Base-by-base conservation (phyloP, 2,888 invertebrate genomes). In the Drosophila infuscata region DNA sequence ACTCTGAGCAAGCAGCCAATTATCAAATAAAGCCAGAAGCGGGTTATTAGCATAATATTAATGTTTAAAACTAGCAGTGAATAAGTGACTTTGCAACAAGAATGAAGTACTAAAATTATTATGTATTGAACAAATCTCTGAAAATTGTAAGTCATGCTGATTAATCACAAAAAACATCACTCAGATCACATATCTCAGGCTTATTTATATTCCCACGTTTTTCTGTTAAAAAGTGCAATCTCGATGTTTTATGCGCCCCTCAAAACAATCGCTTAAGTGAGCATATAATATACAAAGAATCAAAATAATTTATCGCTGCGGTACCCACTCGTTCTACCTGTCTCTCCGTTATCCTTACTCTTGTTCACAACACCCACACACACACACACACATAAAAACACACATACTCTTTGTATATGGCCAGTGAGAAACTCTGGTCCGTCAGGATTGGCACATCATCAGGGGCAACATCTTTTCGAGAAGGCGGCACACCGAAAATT, bases 381-480 rank as follows among this genome's bases (percentile, higher is more conserved):
- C 33, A n/a, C 41, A 38, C 38, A 17, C 25, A 32, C 43, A 38
- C 33, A n/a, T 35, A 38, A 33, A 33, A 36, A 30, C 25, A 41
- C 7, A 30, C 15, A 11, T 8, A 54, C 36, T 20, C 33, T n/a
- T 33, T 46, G 52, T 43, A 43, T 29, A 51, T 58, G 51, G 25
- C 67, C 59, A 67, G 70, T 80, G 74, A 53, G 58, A 66, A 71
- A 65, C 65, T 61, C 52, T 53, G 35, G 43, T 80, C 66, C 65
- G 74, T 64, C 68, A 69, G 79, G 81, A 81, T 88, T 84, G 82
- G 88, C 85, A 84, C 85, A 82, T 84, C 81, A 75, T 84, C 88
- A 88, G 53, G 30, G 54, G 53, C 62, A 65, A 49, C 61, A 61
- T 49, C 36, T 53, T 65, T 64, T 70, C 32, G 25, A 56, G 56